Evolutionary conservation across 2,888 invertebrate species (phyloP).

Genomic region (Epistrophella euchroma): DNA sequence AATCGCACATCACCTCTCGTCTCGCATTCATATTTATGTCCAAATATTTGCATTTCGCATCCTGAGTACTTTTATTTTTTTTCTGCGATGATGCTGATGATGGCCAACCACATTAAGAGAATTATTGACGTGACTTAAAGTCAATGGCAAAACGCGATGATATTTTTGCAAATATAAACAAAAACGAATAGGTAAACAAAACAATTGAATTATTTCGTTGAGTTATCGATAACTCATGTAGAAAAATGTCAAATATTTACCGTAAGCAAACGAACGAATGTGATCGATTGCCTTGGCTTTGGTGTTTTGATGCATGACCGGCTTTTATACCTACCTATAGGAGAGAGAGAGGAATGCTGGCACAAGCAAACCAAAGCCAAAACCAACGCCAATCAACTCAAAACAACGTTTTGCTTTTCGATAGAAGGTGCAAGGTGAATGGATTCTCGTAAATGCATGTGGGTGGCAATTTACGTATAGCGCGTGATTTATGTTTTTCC

Average conservation of each 20-base stretch:
- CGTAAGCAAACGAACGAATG: slow-evolving; percentile 39
- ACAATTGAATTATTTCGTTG: slow-evolving; percentile 76
- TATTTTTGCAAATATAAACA: slow-evolving; percentile 61
- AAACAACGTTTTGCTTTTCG: background rate
- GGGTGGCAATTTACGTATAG: slow-evolving; percentile 73
- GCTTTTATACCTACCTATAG: background rate
- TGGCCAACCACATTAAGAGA: background rate
- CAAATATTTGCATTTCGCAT: slow-evolving; percentile 71
- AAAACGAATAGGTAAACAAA: slow-evolving; percentile 66
- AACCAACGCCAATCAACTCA: background rate
- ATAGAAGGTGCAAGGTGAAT: slow-evolving; percentile 44
- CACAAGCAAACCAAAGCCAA: background rate
- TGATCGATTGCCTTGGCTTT: slow-evolving; percentile 68
- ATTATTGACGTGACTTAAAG: slow-evolving; percentile 17
- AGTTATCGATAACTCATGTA: slow-evolving; percentile 76
- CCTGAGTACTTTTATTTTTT: slow-evolving; percentile 5
- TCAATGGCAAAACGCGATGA: slow-evolving; percentile 24
- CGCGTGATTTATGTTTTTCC: slow-evolving; percentile 66
- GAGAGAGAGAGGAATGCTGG: background rate
- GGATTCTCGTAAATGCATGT: slow-evolving; percentile 54
- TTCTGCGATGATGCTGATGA: background rate
- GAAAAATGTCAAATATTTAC: slow-evolving; percentile 76
- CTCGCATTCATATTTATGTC: slow-evolving; percentile 61
- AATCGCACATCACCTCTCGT: slow-evolving; percentile 22
- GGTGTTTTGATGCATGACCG: slow-evolving; percentile 73